Base-by-base conservation (phyloP, 2,888 invertebrate species). In the Tiliacea citrago region DNA sequence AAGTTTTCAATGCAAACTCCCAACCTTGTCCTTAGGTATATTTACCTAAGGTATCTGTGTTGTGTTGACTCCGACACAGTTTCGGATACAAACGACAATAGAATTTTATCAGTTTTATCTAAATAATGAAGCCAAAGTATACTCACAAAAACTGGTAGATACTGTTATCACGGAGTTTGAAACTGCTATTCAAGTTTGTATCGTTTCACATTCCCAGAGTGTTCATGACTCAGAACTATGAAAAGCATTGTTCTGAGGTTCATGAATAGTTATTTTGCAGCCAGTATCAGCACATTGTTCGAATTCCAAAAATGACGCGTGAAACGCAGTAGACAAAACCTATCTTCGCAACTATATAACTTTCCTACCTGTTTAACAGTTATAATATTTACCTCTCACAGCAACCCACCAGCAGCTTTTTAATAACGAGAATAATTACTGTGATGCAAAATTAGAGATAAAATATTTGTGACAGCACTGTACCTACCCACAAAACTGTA, bases 61-160 rank as follows among this genome's bases (percentile, higher is more conserved):
- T 71, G 58, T 55, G 51, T 82, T 72, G 49, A 60, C 63, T 63
- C 45, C 51, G 66, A 2, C 49, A 24, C 49, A 66, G 70, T 65
- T 75, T 79, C 13, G 57, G 63, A 63, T 53, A 47, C 39, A 74
- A 58, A 73, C 55, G 35, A 70, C 47, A 18, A 49, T 66, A 47
- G n/a, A 65, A 65, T 70, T 57, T 67, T 79, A 69, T 66, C 69
- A 79, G 63, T 75, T 45, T 79, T 79, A 79, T 81, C 68, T 81
- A 58, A 73, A 63, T 55, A 79, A 71, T 24, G 21, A 79, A 79
- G 62, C 45, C 55, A 51, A 58, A 12, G 58, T 60, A 7, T 61
- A 62, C 62, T 57, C 21, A 79, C 21, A 49, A 76, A 68, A 72
- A 39, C 29, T 42, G 29, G 71, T 79, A 79, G 35, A 35, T 61